phyloP scores from a whole-genome alignment of 2,888 invertebrate genomes.

The Hemistola chrysoprasaria region DNA sequence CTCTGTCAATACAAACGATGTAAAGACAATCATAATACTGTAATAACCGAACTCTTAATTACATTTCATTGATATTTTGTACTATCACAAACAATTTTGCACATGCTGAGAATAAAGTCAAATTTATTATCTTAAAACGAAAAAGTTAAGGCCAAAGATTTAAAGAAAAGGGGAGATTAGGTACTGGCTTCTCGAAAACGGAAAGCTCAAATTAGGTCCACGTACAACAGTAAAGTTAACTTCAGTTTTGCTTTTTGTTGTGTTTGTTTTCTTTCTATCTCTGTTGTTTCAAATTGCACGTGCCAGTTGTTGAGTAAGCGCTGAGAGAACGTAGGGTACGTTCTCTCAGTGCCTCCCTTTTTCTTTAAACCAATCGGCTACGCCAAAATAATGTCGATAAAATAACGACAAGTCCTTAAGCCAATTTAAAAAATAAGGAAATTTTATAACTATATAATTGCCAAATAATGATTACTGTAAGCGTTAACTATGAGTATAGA shows the following conservation, averaged over 20 bases:
- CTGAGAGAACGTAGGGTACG: too few species aligned
- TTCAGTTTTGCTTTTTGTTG: too few species aligned
- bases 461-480: slow-evolving; percentile 44
- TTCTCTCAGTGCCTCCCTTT: too few species aligned
- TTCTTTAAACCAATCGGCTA: too few species aligned
- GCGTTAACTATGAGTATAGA: slow-evolving; percentile 52
- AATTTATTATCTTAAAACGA: slow-evolving; percentile 44
- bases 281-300: too few species aligned
- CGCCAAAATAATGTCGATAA: slow-evolving; percentile 49
- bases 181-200: too few species aligned
- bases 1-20: slow-evolving; percentile 13
- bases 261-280: too few species aligned
- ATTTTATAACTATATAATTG: slow-evolving; percentile 53
- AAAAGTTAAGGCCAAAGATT: slow-evolving; percentile 54
- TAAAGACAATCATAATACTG: slow-evolving; percentile 60
- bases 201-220: too few species aligned
- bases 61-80: slow-evolving; percentile 50
- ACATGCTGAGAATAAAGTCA: slow-evolving; percentile 22
- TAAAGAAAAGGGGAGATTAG: too few species aligned
- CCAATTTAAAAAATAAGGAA: slow-evolving; percentile 23
- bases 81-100: slow-evolving; percentile 61
- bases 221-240: too few species aligned
- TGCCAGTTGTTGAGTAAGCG: too few species aligned
- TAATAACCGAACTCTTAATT: slow-evolving; percentile 44
- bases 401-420: slow-evolving; percentile 36